Evolutionary conservation across 2,797 vertebrate genomes (phyloP), one percentile per base, ranked within the genome.

Genomic region (Sardinella longiceps): DNA sequence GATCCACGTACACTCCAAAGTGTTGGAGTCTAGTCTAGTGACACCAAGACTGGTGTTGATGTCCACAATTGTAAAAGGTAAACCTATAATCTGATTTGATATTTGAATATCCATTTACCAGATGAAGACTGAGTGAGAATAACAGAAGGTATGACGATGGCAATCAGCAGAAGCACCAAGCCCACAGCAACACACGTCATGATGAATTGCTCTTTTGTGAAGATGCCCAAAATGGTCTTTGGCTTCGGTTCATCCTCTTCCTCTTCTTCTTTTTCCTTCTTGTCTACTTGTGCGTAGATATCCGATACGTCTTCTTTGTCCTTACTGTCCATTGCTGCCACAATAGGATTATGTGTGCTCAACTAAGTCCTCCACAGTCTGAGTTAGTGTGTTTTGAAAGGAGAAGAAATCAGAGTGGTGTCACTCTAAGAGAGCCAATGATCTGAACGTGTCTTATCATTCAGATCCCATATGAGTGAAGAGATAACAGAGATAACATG

Each of bases 191-290:
- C 84, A 82, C 85, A 89, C 10, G 91, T 37, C 39, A 90, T 84
- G 23, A 90, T 85, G 46, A 92, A 88, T 0, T 91, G 89, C 39
- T 77, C 15, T 74, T 87, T 90, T 15, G 87, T 91, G 3, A 92
- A 89, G 85, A 80, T 87, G 2, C 89, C 86, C 37, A 91, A 86
- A 60, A 84, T 58, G 74, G 84, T 84, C 83, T 86, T 51, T 15
- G n/a, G 3, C 25, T 43, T n/a, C n/a, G n/a, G 84, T 50, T 39
- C 18, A 43, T 25, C 70, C 70, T 81, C 88, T 33, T 58, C 37
- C 1, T 87, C 81, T 45, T n/a, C 81, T 51, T 84, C 88, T 3
- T 15, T 43, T 6, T 60, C 48, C 33, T 48, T 20, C 1, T 39
- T 56, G 25, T 37, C n/a, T n/a, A n/a, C n/a, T n/a, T n/a, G n/a